phyloP scores from a whole-genome alignment of 2,113 vertebrate genomes.

The Paramormyrops kingsleyae region DNA sequence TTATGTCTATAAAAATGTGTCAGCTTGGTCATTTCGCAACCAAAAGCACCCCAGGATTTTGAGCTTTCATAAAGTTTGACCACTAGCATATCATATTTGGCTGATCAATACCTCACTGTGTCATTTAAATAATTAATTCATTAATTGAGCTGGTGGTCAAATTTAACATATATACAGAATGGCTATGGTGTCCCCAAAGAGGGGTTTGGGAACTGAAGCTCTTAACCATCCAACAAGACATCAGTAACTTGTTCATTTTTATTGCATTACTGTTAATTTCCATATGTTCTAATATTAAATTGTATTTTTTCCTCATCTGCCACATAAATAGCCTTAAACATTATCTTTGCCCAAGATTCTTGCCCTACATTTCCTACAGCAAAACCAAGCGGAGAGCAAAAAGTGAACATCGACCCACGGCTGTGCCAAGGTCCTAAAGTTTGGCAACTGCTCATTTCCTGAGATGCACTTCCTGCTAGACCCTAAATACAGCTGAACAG shows the following conservation, averaged over 20 bases:
- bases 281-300: not conserved
- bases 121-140: not conserved
- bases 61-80: not conserved
- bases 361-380: not conserved
- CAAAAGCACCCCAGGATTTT: not conserved
- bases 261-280: not conserved
- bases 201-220: not conserved
- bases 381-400: not conserved
- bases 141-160: not conserved
- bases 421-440: not conserved
- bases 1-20: not conserved
- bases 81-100: not conserved
- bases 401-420: not conserved
- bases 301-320: not conserved
- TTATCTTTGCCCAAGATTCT: not conserved
- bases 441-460: not conserved
- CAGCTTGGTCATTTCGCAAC: not conserved
- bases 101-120: not conserved
- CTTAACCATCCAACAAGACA: not conserved
- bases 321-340: not conserved
- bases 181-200: not conserved
- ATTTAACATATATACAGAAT: not conserved
- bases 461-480: not conserved
- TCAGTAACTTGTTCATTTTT: not conserved
- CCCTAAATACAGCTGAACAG: not conserved